These are phyloP conservation scores for Argyresthia albistria DNA, from an alignment of 2,888 invertebrate species.

Conservation along the genomic window DNA sequence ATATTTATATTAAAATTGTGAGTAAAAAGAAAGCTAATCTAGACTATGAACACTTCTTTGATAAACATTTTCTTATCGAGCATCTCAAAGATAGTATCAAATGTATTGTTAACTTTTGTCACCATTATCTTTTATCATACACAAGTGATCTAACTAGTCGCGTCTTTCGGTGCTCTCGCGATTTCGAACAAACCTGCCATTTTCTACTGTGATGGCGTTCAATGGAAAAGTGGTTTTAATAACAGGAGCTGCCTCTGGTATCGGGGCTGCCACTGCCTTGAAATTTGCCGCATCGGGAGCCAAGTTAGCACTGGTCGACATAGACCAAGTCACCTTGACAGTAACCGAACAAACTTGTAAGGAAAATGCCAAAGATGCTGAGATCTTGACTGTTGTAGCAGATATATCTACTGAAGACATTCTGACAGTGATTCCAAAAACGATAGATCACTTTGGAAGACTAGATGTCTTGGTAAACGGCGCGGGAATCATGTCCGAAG, in stretches of 20 bases:
- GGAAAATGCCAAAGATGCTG: neutral
- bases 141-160: too few relatives aligned
- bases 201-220: neutral
- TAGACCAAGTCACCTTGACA: neutral
- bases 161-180: neutral
- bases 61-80: too few relatives aligned
- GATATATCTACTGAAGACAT: slow-evolving; percentile 2
- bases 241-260: neutral
- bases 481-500: neutral
- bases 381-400: neutral
- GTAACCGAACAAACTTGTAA: neutral
- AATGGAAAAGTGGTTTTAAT: neutral
- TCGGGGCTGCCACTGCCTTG: neutral
- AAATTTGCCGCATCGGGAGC: neutral
- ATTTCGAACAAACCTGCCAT: neutral
- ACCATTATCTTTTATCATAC: neutral
- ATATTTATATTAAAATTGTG: too few relatives aligned
- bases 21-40: too few relatives aligned
- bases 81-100: neutral
- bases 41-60: too few relatives aligned
- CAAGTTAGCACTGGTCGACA: neutral
- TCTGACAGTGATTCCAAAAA: slow-evolving; percentile 4
- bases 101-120: neutral
- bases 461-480: slow-evolving; percentile 2
- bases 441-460: neutral